Conservation (phyloP, 1,140 invertebrate genomes). For the Lethrus apterus region DNA sequence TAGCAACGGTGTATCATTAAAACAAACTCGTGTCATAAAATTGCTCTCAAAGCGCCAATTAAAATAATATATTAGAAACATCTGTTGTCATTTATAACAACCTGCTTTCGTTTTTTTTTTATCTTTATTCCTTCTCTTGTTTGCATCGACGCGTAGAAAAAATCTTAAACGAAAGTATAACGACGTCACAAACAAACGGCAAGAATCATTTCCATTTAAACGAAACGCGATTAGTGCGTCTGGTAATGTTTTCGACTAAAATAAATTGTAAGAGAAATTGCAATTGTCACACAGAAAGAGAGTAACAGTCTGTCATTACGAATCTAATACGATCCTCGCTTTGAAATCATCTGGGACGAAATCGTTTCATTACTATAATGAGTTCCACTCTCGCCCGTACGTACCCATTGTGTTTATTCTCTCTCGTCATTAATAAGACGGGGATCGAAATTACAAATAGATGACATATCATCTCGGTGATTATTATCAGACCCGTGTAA, state of each 20-base stretch:
- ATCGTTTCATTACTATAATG: conserved; percentile 29
- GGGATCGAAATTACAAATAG: conserved; percentile 24
- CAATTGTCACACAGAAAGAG: background rate
- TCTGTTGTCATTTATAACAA: no score
- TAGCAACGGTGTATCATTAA: no score
- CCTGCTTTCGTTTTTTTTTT: no score
- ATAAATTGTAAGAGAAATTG: background rate
- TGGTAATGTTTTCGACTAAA: no score
- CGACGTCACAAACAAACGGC: no score
- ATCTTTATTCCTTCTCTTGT: background rate
- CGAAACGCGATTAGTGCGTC: no score
- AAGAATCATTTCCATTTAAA: no score
- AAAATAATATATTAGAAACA: no score
- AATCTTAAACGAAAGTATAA: no score
- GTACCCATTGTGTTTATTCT: conserved; percentile 23
- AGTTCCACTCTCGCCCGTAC: conserved; percentile 22
- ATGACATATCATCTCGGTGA: conserved; percentile 23
- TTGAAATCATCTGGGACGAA: conserved; percentile 25
- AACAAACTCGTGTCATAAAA: no score
- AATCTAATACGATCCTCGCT: conserved; percentile 24
- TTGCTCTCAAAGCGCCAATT: no score
- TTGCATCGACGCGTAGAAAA: no score
- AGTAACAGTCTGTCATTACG: conserved; percentile 18
- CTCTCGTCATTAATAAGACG: conserved; percentile 21
- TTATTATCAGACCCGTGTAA: conserved; percentile 2